These are phyloP conservation scores for Manis pentadactyla DNA, from an alignment of 2,797 vertebrate species.

Conservation along the genomic window DNA sequence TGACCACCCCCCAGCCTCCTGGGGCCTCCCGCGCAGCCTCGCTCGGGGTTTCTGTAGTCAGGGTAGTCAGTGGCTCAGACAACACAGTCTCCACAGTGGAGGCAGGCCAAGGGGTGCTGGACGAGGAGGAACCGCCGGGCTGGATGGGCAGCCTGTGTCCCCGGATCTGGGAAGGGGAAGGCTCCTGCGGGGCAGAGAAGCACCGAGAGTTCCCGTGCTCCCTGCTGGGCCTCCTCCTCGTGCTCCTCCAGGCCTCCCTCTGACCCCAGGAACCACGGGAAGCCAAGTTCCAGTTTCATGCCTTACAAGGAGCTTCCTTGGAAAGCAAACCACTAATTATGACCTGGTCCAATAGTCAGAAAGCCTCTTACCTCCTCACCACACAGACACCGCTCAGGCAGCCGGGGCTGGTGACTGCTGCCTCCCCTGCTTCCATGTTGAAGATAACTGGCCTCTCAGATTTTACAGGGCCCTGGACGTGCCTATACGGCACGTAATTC, in stretches of 20 bases:
- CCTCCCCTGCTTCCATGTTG: background rate
- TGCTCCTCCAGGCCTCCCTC: background rate
- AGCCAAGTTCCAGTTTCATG: background rate
- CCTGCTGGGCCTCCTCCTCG: background rate
- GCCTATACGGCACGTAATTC: rapidly evolving
- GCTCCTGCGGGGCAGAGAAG: too few relatives aligned
- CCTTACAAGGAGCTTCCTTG: constrained; percentile 18
- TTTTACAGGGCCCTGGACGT: background rate
- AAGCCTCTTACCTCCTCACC: constrained; percentile 9
- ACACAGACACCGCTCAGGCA: background rate
- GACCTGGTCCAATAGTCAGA: background rate
- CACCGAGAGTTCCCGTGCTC: too few relatives aligned
- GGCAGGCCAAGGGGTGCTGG: too few relatives aligned
- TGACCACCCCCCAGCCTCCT: background rate
- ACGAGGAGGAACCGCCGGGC: background rate
- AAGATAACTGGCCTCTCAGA: background rate
- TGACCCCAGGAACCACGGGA: background rate
- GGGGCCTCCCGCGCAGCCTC: too few relatives aligned
- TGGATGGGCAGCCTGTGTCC: background rate
- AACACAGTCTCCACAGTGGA: background rate
- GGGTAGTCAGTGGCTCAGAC: background rate
- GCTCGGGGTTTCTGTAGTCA: background rate
- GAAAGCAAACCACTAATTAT: constrained; percentile 30
- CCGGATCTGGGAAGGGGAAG: background rate
- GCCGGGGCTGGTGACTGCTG: background rate